Conservation (phyloP, 1,140 invertebrate genomes). For the Heliconius hewitsoni region DNA sequence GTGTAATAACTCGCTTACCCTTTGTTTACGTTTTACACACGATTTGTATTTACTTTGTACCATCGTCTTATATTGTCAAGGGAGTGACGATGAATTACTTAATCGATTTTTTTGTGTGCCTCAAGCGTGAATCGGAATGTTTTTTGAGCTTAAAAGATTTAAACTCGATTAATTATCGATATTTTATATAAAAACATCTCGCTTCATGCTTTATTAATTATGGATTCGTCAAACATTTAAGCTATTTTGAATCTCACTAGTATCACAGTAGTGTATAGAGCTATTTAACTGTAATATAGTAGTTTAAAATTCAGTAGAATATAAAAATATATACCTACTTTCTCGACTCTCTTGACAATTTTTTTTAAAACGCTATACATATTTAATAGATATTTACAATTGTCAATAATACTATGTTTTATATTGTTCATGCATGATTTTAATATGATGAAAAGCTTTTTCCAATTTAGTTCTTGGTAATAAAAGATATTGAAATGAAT, state of each 20-base stretch:
- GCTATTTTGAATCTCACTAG: conserved; percentile 1
- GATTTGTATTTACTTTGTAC: conserved; percentile 57
- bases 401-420: conserved; percentile 38
- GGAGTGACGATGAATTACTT: conserved; percentile 34
- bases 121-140: background rate
- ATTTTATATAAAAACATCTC: background rate
- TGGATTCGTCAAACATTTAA: background rate
- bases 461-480: background rate
- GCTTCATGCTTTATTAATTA: background rate
- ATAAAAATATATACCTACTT: background rate
- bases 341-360: conserved; percentile 50
- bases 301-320: background rate
- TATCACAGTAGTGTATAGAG: background rate
- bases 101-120: background rate
- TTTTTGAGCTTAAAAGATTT: background rate
- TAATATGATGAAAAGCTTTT: conserved; percentile 45
- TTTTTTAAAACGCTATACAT: conserved; percentile 36
- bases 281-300: background rate
- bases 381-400: conserved; percentile 37
- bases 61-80: conserved; percentile 50
- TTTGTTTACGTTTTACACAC: conserved; percentile 54
- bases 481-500: background rate
- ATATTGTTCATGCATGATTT: conserved; percentile 48
- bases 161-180: background rate
- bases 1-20: conserved; percentile 70